Conservation (phyloP, 2,797 vertebrate genomes). For the Lindbergichthys nudifrons region DNA sequence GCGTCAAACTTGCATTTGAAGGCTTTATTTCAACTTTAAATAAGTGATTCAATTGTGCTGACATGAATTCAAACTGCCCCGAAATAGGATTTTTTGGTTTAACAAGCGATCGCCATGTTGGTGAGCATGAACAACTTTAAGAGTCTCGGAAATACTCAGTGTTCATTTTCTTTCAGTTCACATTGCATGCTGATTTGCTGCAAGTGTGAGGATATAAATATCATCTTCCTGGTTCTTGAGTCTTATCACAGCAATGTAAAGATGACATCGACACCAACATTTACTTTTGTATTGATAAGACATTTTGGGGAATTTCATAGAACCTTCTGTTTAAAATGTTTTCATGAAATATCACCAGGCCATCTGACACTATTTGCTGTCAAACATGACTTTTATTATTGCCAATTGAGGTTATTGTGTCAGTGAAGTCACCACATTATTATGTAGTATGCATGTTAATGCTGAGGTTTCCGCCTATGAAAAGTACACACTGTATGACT, state of each 20-base stretch:
- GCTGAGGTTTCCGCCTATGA: constrained; percentile 65
- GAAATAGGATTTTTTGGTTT: neutral
- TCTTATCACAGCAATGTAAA: neutral
- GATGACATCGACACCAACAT: neutral
- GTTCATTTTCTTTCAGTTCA: neutral
- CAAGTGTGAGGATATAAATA: constrained; percentile 15
- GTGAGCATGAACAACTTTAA: neutral
- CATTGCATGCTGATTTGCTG: neutral
- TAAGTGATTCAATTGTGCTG: neutral
- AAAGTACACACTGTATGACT: constrained; percentile 62
- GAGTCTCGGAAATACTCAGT: neutral
- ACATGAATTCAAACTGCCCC: neutral
- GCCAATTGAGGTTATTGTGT: constrained; percentile 59
- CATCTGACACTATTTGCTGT: neutral
- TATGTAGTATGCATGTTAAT: constrained; percentile 53
- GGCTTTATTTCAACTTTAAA: neutral
- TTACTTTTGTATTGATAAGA: neutral
- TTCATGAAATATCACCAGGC: neutral
- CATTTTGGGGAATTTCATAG: too few species aligned
- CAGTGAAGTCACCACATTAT: constrained; percentile 32
- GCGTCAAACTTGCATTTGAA: neutral
- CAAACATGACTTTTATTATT: neutral
- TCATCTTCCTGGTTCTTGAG: neutral
- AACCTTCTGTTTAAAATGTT: neutral
- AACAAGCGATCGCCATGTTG: neutral